Evolutionary conservation across 1,140 invertebrate species (phyloP), one percentile per base, ranked within the genome.

Genomic region (Drosophila sturtevanti): DNA sequence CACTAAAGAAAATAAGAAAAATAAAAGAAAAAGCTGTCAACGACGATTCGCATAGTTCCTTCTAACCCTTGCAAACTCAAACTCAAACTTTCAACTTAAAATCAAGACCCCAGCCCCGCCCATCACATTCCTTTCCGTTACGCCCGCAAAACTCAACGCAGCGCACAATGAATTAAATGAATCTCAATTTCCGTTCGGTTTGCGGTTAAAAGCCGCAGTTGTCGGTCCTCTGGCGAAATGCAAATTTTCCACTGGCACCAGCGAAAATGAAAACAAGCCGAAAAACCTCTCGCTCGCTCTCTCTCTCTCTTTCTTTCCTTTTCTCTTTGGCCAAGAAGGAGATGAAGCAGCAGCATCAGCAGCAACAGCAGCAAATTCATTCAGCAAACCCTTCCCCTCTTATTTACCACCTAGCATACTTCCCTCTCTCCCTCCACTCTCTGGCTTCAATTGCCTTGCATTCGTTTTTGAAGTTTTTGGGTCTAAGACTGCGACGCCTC

Each of bases 131-230:
- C 27, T 11, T 38, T 16, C 48, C 1, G 38, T 48, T 48, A 48
- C 41, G 41, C 60, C 35, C 16, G 37, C 34, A 62, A 62, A 75
- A 63, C 48, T 44, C 72, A 75, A 52, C 72, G 65, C 60, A 22
- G 68, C 71, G 76, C 63, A 89, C 84, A 89, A 89, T 89, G 85
- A 89, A 89, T 89, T 89, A 89, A 89, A 89, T 89, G 84, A 89
- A 89, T 89, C 84, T 89, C 84, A 89, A 89, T 89, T 89, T 89
- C 84, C 84, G 85, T 89, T 89, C 81, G 84, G 84, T 89, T 89
- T 89, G 84, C 77, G 84, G 84, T 89, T 89, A 89, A 89, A 89
- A 84, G 84, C 84, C 85, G 80, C 84, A 89, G 60, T 71, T 64
- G 71, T 68, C 62, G 55, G 38, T 60, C 52, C 21, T 65, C 22